Percentiles rank a stretch among this genome's conserved stretches.
These are phyloP conservation scores for Percopsis transmontana DNA, from an alignment of 2,113 vertebrate genomes.

Conservation along the genomic window DNA sequence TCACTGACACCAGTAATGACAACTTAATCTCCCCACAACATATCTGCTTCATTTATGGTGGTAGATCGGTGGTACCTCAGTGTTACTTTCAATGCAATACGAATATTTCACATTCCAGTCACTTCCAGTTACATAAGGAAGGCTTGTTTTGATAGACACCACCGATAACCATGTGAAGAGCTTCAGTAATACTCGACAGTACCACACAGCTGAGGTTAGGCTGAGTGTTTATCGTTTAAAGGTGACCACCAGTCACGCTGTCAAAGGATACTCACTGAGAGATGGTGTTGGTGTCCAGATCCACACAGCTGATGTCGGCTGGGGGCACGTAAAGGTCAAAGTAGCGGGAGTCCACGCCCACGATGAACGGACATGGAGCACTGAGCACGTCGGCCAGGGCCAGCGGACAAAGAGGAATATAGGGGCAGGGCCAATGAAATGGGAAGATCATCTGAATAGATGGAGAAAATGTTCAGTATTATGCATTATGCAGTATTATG, in stretches of 20 bases:
- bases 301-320: conserved; percentile 94
- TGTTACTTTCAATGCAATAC: conserved; percentile 18
- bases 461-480: conserved; percentile 9
- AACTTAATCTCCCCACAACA: conserved; percentile 43
- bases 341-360: conserved; percentile 97
- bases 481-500: neutral
- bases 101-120: conserved; percentile 57
- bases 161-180: conserved; percentile 20
- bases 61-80: conserved; percentile 3
- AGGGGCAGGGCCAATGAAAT: conserved; percentile 98
- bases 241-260: conserved; percentile 16
- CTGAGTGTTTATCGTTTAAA: neutral
- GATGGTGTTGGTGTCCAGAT: conserved; percentile 98
- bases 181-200: neutral
- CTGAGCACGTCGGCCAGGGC: conserved; percentile 95
- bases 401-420: conserved; percentile 96
- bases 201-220: neutral
- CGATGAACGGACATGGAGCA: conserved; percentile 96
- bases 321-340: conserved; percentile 98
- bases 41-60: conserved; percentile 37
- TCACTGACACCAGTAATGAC: conserved; percentile 41
- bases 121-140: conserved; percentile 40
- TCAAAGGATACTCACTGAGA: conserved; percentile 88
- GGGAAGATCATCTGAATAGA: conserved; percentile 95
- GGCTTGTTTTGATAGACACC: conserved; percentile 14